Evolutionary conservation across 23 tunicate genomes (phyloP), one percentile per base, ranked within the genome.

Genomic region (Phallusia fumigata): DNA sequence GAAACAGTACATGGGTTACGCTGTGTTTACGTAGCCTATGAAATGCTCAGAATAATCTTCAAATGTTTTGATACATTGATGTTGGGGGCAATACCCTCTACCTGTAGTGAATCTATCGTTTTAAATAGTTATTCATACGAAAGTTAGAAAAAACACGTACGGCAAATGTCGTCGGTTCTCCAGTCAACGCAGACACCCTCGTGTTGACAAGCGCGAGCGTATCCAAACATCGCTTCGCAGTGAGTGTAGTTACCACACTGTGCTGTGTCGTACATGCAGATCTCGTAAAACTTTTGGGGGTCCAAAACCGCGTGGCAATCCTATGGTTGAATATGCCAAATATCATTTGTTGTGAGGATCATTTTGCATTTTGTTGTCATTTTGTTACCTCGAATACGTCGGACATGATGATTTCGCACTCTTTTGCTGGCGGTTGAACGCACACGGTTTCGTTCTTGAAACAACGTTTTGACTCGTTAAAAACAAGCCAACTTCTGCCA

Each of bases 181-280:
- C 98, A 94, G 75, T 89, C 86, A n/a, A 94, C 82, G 80, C 98
- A 94, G 0, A 79, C 91, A 73, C 94, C 98, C 44, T 85, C 86
- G 31, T 85, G 85, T 52, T 81, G 88, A 49, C 98, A 94, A 32
- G 77, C 76, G 36, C 88, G 81, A 12, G 98, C 98, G 52, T 94
- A 94, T 0, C 98, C 98, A 64, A 65, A 94, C 79, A 94, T 21
- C 8, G 98, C 94, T 64, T 94, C 98, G 74, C 98, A 94, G 51
- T 85, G 85, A 2, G 88, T 52, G 83, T 89, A 94, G 75, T 94
- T 94, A 19, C 94, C 89, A 53, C 98, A 94, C 33, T 80, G 49
- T 21, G 86, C 80, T 12, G 98, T 94, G 69, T 94, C 98, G 44
- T 35, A 94, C 49, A 15, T 74, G 73, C 98, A 94, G 35, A 94